These are phyloP conservation scores for Lithophane ornitopus DNA, from an alignment of 2,888 invertebrate species.

Conservation along the genomic window DNA sequence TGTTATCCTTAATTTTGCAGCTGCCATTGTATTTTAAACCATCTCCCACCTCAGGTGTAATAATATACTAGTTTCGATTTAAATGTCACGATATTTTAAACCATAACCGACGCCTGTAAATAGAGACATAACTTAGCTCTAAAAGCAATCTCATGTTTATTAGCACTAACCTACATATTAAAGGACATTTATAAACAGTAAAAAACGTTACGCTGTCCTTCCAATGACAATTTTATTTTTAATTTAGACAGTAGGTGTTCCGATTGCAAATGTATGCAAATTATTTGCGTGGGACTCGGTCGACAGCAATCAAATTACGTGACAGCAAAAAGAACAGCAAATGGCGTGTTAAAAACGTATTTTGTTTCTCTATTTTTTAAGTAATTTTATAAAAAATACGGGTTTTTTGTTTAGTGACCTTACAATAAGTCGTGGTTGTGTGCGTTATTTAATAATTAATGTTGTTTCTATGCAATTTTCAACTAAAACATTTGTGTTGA, in stretches of 20 bases:
- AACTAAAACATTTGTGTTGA: not conserved
- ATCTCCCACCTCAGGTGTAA: not conserved
- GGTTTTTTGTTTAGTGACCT: constrained; percentile 26
- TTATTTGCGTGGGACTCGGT: constrained; percentile 80
- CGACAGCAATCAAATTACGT: constrained; percentile 82
- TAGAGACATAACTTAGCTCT: constrained; percentile 23
- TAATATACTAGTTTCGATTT: constrained; percentile 5
- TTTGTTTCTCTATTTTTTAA: constrained; percentile 48
- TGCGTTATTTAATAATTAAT: not conserved
- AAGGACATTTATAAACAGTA: constrained; percentile 47
- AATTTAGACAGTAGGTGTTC: constrained; percentile 70
- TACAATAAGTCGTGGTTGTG: not conserved
- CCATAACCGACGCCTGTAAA: constrained; percentile 18
- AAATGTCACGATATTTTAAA: constrained; percentile 38
- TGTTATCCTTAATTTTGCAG: not conserved
- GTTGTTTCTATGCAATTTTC: not conserved
- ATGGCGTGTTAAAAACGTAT: constrained; percentile 75
- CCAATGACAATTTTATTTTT: constrained; percentile 74
- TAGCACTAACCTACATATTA: constrained; percentile 49
- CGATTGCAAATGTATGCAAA: constrained; percentile 85
- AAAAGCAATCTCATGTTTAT: constrained; percentile 50
- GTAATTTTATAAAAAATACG: constrained; percentile 25
- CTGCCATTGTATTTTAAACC: constrained; percentile 2
- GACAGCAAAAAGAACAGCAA: constrained; percentile 76
- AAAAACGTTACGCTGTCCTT: constrained; percentile 53